Conservation (phyloP, 2,797 vertebrate genomes). For the Malurus splendens region DNA sequence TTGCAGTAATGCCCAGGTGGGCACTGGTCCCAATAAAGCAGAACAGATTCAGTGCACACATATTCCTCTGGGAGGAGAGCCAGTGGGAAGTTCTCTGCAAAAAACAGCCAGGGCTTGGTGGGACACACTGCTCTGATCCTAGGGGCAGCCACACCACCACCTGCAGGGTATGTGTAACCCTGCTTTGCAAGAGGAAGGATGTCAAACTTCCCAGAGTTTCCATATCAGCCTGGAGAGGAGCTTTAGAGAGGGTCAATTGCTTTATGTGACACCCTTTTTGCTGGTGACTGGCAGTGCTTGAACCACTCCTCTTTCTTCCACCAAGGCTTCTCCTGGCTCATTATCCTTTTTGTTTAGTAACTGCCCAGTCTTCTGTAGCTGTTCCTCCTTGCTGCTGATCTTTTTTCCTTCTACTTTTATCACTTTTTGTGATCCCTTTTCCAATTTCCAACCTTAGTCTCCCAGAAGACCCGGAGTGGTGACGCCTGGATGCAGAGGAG, state of each 20-base stretch:
- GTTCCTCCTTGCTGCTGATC: constrained; percentile 33
- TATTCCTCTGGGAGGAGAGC: neutral
- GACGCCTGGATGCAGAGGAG: constrained; percentile 52
- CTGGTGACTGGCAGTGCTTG: neutral
- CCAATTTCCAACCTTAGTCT: constrained; percentile 67
- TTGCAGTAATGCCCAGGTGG: neutral
- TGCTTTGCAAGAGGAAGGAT: neutral
- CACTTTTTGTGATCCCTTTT: constrained; percentile 59
- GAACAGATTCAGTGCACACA: neutral
- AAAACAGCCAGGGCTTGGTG: neutral
- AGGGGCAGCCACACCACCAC: neutral
- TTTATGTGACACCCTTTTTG: neutral
- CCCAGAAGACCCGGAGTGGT: constrained; percentile 49
- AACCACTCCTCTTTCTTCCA: neutral
- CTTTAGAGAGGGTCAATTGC: neutral
- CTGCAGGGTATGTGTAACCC: neutral
- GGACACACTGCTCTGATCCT: neutral
- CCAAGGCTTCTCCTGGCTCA: neutral
- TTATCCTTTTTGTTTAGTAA: neutral
- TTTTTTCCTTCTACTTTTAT: constrained; percentile 36
- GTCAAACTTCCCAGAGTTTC: neutral
- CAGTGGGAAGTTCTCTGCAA: neutral
- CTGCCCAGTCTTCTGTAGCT: neutral
- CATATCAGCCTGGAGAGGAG: neutral
- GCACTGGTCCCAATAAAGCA: neutral